These are phyloP conservation scores for human (Homo sapiens) DNA, from an alignment of 2,113 vertebrate species.

Conservation along the genomic window DNA sequence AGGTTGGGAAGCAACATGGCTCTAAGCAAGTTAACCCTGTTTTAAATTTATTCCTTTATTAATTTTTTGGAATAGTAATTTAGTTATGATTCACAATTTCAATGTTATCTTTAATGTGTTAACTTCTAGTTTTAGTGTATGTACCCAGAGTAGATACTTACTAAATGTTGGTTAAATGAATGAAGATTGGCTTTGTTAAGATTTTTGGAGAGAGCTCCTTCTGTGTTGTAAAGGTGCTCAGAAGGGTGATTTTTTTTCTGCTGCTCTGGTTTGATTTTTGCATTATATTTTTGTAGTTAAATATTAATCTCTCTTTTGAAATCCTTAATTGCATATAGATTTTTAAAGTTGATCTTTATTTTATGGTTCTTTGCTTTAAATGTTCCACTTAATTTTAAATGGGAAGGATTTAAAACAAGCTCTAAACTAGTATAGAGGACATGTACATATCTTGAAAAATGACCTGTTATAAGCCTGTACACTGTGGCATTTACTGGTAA, in stretches of 20 bases:
- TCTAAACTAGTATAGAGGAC: background rate
- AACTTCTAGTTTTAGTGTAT: background rate
- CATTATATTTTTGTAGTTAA: conserved; percentile 64
- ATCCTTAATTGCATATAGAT: conserved; percentile 69
- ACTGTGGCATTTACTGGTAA: conserved; percentile 14
- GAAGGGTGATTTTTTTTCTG: conserved; percentile 21
- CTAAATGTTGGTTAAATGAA: background rate
- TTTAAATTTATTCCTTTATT: background rate
- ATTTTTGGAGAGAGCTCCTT: conserved; percentile 1
- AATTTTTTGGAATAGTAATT: background rate
- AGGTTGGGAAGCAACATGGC: background rate
- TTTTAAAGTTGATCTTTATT: conserved; percentile 57
- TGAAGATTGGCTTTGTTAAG: background rate
- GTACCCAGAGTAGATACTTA: background rate
- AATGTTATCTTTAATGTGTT: background rate
- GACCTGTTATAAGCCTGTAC: background rate
- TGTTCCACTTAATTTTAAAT: conserved; percentile 51
- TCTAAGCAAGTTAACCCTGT: conserved; percentile 31
- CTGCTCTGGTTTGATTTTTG: background rate
- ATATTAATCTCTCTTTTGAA: conserved; percentile 66
- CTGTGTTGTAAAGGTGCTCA: background rate
- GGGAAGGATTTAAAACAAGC: conserved; percentile 57
- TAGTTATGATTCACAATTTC: background rate
- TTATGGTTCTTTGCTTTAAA: conserved; percentile 65
- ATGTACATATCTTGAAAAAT: background rate